These are phyloP conservation scores for Bursaphelenchus mucronatus DNA, from an alignment of 1,140 invertebrate species.

Conservation along the genomic window DNA sequence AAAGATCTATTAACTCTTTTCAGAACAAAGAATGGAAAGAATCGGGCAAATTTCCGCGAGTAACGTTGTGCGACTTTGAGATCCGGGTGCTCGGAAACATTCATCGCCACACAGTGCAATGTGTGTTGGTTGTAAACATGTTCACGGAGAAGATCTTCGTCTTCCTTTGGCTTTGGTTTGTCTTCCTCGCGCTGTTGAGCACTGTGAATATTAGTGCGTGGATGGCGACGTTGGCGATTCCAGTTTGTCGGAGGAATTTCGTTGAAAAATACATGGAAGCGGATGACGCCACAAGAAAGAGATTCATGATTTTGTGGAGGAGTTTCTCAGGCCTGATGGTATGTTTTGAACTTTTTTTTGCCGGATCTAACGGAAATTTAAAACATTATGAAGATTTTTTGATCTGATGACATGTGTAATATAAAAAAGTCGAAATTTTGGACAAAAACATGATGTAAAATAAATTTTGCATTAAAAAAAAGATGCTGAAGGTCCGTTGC, in stretches of 20 bases:
- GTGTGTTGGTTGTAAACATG: slow-evolving; percentile 59
- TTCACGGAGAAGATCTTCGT: slow-evolving; percentile 62
- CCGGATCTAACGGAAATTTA: too few species aligned
- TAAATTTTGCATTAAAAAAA: too few species aligned
- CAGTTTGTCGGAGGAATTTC: slow-evolving; percentile 51
- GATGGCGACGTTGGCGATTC: slow-evolving; percentile 51
- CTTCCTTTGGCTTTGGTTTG: slow-evolving; percentile 61
- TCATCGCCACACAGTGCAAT: slow-evolving; percentile 62
- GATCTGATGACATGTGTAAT: too few species aligned
- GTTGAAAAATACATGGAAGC: slow-evolving; percentile 53
- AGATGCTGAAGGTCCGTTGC: too few species aligned
- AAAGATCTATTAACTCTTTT: slow-evolving; percentile 20
- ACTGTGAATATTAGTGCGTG: slow-evolving; percentile 54
- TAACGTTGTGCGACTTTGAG: slow-evolving; percentile 63
- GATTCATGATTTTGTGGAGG: slow-evolving; percentile 48
- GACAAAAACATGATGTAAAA: too few species aligned
- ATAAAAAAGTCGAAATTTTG: too few species aligned
- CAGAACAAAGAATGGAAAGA: slow-evolving; percentile 58
- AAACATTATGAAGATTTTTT: too few species aligned
- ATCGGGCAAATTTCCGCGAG: slow-evolving; percentile 62
- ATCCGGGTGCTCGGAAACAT: slow-evolving; percentile 62
- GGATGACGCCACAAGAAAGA: slow-evolving; percentile 32
- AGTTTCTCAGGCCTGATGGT: slow-evolving; percentile 56
- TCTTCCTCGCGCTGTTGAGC: slow-evolving; percentile 51
- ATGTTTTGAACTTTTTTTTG: background rate